These are phyloP conservation scores for Trichechus manatus DNA, from an alignment of 2,113 vertebrate genomes.

Conservation along the genomic window DNA sequence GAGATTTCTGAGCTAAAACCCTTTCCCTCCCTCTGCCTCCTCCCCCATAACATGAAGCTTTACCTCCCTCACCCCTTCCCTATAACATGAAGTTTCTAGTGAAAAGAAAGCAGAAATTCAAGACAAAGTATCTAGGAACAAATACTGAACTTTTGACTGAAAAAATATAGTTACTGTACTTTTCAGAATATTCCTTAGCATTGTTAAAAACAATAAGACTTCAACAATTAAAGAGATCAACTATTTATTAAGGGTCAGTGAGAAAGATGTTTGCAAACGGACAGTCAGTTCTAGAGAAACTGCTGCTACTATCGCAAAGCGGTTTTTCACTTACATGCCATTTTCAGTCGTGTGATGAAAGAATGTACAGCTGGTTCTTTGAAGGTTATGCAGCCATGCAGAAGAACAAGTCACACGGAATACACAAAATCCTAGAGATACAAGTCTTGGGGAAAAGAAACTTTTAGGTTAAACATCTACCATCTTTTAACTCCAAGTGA, in stretches of 20 bases:
- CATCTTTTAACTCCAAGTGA: neutral
- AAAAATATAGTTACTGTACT: neutral
- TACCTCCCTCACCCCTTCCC: neutral
- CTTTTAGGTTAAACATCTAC: neutral
- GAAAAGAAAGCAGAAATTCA: slow-evolving; percentile 35
- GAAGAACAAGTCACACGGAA: too few species aligned
- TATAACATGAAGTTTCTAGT: neutral
- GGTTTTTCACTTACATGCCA: too few species aligned
- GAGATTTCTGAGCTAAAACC: neutral
- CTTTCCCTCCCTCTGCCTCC: neutral
- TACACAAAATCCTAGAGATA: too few species aligned
- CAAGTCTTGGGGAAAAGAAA: neutral
- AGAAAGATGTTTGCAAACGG: too few species aligned
- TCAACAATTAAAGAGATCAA: too few species aligned
- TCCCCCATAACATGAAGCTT: neutral
- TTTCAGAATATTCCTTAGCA: neutral
- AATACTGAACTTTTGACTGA: neutral
- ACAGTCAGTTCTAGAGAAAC: too few species aligned
- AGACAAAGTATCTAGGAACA: neutral
- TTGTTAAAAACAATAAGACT: neutral
- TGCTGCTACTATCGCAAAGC: too few species aligned
- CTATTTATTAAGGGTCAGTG: too few species aligned
- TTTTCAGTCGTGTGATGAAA: too few species aligned
- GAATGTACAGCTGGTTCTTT: too few species aligned
- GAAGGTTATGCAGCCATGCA: too few species aligned